Percentiles rank a stretch among this genome's conserved stretches.
These are phyloP conservation scores for Knipowitschia caucasica DNA, from an alignment of 2,797 vertebrate genomes.

Conservation along the genomic window DNA sequence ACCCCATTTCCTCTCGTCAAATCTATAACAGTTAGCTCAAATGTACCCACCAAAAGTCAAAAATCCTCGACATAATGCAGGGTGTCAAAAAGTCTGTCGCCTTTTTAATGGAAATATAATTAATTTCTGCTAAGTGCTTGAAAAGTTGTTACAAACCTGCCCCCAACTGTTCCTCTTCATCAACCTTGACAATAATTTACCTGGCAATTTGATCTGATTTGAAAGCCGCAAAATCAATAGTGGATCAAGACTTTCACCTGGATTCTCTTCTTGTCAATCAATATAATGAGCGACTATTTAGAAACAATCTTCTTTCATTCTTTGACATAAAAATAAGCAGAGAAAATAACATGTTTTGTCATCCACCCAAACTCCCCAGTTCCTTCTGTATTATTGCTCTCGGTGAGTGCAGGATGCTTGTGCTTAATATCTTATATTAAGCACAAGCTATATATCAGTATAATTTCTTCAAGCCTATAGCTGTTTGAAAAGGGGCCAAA, in stretches of 20 bases:
- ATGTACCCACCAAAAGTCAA: slow-evolving; percentile 2
- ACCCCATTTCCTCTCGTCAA: slow-evolving; percentile 3
- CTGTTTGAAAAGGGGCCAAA: slow-evolving; percentile 64
- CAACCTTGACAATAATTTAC: slow-evolving; percentile 43
- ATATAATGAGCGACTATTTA: slow-evolving; percentile 44
- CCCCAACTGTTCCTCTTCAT: slow-evolving; percentile 35
- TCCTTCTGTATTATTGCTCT: slow-evolving; percentile 17
- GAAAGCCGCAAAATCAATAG: slow-evolving; percentile 40
- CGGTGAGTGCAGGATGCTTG: slow-evolving; percentile 16
- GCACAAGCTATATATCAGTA: slow-evolving; percentile 64
- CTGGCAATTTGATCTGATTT: slow-evolving; percentile 40
- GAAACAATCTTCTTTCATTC: slow-evolving; percentile 23
- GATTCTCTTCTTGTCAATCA: slow-evolving; percentile 49
- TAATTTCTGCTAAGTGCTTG: slow-evolving; percentile 6
- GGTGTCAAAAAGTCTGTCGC: neutral
- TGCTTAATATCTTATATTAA: slow-evolving; percentile 59
- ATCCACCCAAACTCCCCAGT: slow-evolving; percentile 32
- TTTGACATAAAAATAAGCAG: slow-evolving; percentile 7
- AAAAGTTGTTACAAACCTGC: slow-evolving; percentile 8
- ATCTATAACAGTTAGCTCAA: neutral
- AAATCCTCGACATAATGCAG: neutral
- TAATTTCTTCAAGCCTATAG: slow-evolving; percentile 67
- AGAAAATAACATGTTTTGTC: slow-evolving; percentile 33
- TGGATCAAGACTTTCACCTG: slow-evolving; percentile 43
- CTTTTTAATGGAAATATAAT: slow-evolving; percentile 20